Base-by-base conservation (phyloP, 2,888 invertebrate species). In the Pyrocoelia pectoralis region DNA sequence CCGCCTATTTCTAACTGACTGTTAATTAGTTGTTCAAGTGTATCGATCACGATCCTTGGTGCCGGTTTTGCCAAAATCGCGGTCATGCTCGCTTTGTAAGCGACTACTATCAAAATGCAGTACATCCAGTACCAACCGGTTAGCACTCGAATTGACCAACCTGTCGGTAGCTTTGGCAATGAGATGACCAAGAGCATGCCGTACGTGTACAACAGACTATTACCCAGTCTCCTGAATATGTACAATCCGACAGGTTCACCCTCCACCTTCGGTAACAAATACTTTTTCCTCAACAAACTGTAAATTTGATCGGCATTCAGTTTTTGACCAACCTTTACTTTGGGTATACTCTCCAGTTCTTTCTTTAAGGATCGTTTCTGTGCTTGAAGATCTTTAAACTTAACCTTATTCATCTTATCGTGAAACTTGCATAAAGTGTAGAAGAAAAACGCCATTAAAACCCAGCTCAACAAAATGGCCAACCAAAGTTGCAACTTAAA, bases 71-170 rank as follows among this genome's bases (percentile, higher is more conserved):
- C 92, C 49, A 94, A 81, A 55, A 92, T 92, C 0, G 94, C 93
- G 0, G 93, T 94, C 87, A 94, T 89, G 72, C 93, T 93, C 0
- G 94, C 94, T 73, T 90, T 83, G 77, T 95, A 95, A 0, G 91
- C 87, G 0, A 93, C 92, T 0, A 91, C 90, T 3, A 94, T 84
- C 2, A 94, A 83, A 65, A 93, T 88, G 74, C 92, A 92, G 76
- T 93, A 95, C 1, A 94, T 79, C 93, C 93, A 94, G 81, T 93
- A 94, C 89, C 93, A 94, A 0, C 94, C 94, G 1, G 93, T 93
- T 10, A 94, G 83, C 19, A 94, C 83, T 29, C 94, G 84, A 41
- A 94, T 83, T 0, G 94, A 89, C 93, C 94, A 94, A 12, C 90
- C 91, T 12, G 85, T 84, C 0, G 94, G 93, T 69, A 93, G 82